These are phyloP conservation scores for Murina feae DNA, from an alignment of 2,113 vertebrate genomes.

Conservation along the genomic window DNA sequence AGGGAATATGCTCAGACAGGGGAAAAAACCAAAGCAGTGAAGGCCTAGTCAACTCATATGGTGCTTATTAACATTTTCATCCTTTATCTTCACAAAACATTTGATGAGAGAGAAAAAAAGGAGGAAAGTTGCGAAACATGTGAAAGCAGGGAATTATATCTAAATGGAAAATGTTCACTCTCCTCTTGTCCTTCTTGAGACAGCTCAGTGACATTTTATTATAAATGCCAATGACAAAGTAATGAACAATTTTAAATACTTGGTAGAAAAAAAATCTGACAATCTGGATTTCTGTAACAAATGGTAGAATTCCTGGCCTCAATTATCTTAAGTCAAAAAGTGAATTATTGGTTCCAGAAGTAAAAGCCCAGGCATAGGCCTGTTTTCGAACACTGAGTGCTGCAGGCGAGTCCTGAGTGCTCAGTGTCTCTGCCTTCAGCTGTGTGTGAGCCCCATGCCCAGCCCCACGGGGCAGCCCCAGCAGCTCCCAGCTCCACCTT, in stretches of 20 bases:
- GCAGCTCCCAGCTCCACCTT: not conserved
- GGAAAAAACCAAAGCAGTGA: not conserved
- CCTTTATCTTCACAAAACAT: not conserved
- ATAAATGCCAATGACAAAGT: not conserved
- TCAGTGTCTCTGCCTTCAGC: not conserved
- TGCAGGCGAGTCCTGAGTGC: not conserved
- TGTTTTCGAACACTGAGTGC: not conserved
- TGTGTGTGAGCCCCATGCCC: not conserved
- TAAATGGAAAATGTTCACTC: not conserved
- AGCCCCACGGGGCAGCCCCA: accelerated
- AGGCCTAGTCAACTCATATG: not conserved
- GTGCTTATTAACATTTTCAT: not conserved
- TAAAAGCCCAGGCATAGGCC: not conserved
- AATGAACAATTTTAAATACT: not conserved
- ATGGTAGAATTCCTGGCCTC: not conserved
- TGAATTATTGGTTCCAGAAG: not conserved
- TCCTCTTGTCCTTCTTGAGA: not conserved
- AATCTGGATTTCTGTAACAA: not conserved
- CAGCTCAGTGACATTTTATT: not conserved
- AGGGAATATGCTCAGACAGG: not conserved
- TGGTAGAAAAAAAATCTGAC: not conserved
- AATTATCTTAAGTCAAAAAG: not conserved
- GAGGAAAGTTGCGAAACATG: not conserved
- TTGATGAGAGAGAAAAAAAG: not conserved
- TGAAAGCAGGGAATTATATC: not conserved